Percentiles rank a stretch among this genome's conserved stretches.
phyloP scores from a whole-genome alignment of 2,797 vertebrate genomes.

The Falco peregrinus region DNA sequence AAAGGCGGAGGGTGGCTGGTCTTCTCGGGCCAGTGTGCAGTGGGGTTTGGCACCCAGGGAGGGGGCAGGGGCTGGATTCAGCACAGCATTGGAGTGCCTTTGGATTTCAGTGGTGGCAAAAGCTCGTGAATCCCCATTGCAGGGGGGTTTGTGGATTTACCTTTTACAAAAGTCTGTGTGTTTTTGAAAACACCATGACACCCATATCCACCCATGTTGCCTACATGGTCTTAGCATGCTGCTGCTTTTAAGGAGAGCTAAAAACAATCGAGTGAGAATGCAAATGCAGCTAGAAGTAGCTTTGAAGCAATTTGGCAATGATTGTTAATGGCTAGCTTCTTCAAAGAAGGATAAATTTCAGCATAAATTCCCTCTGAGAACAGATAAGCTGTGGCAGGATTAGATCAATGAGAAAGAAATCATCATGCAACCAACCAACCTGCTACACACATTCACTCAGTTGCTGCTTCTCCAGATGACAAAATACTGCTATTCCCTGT shows the following conservation, averaged over 20 bases:
- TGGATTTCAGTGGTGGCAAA: background rate
- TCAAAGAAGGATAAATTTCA: background rate
- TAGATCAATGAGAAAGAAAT: background rate
- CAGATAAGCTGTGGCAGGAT: background rate
- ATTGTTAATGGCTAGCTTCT: background rate
- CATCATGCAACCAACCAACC: background rate
- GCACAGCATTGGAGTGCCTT: fast-evolving
- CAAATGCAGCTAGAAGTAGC: background rate
- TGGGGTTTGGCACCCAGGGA: background rate
- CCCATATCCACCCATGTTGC: background rate
- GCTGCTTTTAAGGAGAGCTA: background rate
- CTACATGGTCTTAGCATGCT: fast-evolving
- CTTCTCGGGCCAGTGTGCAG: fast-evolving
- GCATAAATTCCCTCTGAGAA: background rate
- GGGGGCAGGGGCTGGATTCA: background rate
- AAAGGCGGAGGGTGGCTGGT: background rate
- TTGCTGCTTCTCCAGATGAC: background rate
- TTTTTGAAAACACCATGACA: background rate
- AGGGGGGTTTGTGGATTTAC: background rate
- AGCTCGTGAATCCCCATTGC: background rate
- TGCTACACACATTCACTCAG: fast-evolving
- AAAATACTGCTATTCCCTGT: background rate
- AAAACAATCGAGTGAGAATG: background rate
- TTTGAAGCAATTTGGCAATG: background rate
- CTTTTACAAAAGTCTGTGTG: background rate